Conservation (phyloP, 2,888 invertebrate genomes). For the Tetragonula carbonaria region DNA sequence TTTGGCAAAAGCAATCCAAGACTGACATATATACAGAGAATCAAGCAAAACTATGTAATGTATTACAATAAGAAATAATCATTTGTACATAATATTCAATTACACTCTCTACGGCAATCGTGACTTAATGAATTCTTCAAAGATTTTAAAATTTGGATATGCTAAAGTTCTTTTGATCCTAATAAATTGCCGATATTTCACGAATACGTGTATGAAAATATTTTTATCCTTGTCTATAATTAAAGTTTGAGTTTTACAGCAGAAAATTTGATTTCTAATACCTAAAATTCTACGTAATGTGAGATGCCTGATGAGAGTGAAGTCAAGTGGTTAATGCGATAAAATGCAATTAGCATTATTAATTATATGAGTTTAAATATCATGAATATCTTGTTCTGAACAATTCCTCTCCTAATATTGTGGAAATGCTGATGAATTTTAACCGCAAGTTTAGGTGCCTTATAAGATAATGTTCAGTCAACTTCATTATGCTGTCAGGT, state of each 20-base stretch:
- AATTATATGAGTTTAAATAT: conserved; percentile 64
- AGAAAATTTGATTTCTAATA: conserved; percentile 39
- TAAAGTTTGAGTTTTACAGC: conserved; percentile 51
- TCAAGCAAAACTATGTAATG: conserved; percentile 82
- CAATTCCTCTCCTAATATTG: conserved; percentile 49
- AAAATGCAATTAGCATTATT: conserved; percentile 60
- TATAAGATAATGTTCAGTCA: conserved; percentile 41
- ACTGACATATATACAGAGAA: conserved; percentile 82
- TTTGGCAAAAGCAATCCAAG: conserved; percentile 82
- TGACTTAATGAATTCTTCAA: conserved; percentile 80
- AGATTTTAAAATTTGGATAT: conserved; percentile 82
- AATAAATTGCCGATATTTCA: conserved; percentile 80
- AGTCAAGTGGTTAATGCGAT: conserved; percentile 56
- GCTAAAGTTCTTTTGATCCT: conserved; percentile 76
- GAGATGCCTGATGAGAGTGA: conserved; percentile 66
- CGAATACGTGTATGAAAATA: conserved; percentile 67
- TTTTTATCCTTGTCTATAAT: conserved; percentile 65
- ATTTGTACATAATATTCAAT: conserved; percentile 83
- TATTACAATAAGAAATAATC: conserved; percentile 81
- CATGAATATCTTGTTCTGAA: conserved; percentile 52
- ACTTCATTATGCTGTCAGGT: conserved; percentile 31
- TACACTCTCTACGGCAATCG: conserved; percentile 82
- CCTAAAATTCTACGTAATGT: conserved; percentile 18
- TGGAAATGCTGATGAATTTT: conserved; percentile 39
- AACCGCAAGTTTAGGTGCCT: conserved; percentile 51